Evolutionary conservation across 1,140 invertebrate species (phyloP), one percentile per base, ranked within the genome.

Genomic region (Oreohelix idahoensis): DNA sequence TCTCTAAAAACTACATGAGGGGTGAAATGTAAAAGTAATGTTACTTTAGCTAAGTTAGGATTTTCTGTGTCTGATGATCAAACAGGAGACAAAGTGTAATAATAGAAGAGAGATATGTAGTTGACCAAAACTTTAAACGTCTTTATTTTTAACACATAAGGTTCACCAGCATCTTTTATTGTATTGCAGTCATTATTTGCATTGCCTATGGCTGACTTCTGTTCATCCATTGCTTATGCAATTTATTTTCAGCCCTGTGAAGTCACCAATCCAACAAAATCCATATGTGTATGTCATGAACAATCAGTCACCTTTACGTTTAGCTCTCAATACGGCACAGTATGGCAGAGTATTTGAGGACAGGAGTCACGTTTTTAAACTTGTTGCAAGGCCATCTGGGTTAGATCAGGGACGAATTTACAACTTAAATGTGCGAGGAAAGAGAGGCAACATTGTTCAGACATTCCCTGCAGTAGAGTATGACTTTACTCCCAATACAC

Each of bases 361-460:
- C 81, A 77, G 92, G 78, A 90, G 87, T 58, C 92, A 93, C 79
- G 83, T 89, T 2, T 93, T 93, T 69, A 32, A 85, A 17, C 82
- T 93, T 11, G 53, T 71, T 32, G 85, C 88, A 49, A 86, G 91
- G 36, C 88, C 89, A 51, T 32, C 38, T 17, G 85, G 51, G 0
- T 66, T 90, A 36, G 36, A 84, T 35, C 69, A 85, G 35, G 76
- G 83, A 4, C 86, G 63, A 2, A 87, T 92, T 38, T 87, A 86
- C 51, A 92, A 92, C 66, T 53, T 92, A 35, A 92, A 92, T 84
- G 89, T 91, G 0, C 85, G 90, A 45, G 92, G 92, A 36, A 92
- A 92, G 82, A 86, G 91, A 15, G 92, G 92, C 35, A 92, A 92
- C 84, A 92, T 92, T 51, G 92, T 92, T 10, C 91, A 92, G 84